Conservation (phyloP, 2,113 vertebrate genomes). For the Scopus umbretta region DNA sequence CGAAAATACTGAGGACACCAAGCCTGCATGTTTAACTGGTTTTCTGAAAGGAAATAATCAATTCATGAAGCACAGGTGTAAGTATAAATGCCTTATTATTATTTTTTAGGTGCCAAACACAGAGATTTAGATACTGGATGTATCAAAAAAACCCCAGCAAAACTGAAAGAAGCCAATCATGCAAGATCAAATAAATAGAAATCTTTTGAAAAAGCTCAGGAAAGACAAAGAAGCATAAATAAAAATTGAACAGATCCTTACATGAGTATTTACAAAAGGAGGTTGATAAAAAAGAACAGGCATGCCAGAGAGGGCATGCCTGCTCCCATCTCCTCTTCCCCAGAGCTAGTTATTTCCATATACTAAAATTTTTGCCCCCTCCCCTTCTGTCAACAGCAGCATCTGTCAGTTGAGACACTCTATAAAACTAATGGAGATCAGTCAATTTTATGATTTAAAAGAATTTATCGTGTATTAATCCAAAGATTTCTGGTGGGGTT, state of each 20-base stretch:
- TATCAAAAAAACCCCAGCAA: background rate
- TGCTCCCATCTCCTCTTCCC: slow-evolving; percentile 52
- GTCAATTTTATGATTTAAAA: background rate
- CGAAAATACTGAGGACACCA: background rate
- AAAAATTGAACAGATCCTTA: background rate
- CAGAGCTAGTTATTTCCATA: slow-evolving; percentile 57
- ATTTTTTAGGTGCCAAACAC: background rate
- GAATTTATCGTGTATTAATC: background rate
- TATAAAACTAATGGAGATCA: background rate
- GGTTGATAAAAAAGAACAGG: background rate
- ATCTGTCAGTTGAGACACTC: background rate
- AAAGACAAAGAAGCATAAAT: background rate
- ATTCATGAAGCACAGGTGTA: background rate
- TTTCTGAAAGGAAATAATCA: background rate
- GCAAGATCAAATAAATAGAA: background rate
- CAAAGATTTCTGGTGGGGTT: background rate
- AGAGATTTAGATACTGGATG: background rate
- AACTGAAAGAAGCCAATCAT: background rate
- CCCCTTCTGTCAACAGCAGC: slow-evolving; percentile 22
- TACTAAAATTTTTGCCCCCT: slow-evolving; percentile 19
- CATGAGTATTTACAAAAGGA: background rate
- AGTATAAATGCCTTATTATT: background rate
- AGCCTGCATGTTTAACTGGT: background rate
- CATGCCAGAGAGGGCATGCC: slow-evolving; percentile 48
- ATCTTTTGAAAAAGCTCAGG: background rate